These are phyloP conservation scores for Lutraria lutraria DNA, from an alignment of 2,888 invertebrate species.

Conservation along the genomic window DNA sequence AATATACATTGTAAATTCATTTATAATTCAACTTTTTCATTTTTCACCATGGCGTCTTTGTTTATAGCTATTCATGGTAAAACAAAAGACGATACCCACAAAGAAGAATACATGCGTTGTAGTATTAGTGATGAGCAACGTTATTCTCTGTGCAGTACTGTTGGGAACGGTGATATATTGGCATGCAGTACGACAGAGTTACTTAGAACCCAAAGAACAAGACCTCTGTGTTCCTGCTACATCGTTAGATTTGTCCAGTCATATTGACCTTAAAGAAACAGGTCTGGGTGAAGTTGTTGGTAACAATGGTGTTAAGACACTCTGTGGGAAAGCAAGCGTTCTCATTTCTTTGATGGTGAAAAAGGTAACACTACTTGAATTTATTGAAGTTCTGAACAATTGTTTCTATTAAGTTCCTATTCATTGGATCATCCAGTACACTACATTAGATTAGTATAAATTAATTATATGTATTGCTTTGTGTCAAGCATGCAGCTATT, in stretches of 20 bases:
- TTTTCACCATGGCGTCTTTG: neutral
- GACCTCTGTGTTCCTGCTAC: neutral
- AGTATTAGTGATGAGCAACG: neutral
- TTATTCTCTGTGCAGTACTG: neutral
- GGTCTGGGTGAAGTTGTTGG: neutral
- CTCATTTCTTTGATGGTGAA: neutral
- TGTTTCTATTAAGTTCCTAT: too few relatives aligned
- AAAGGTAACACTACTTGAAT: neutral
- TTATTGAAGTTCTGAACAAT: too few relatives aligned
- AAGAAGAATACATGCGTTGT: neutral
- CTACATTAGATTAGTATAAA: too few relatives aligned
- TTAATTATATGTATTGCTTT: too few relatives aligned
- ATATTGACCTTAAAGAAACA: neutral
- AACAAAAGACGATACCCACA: neutral
- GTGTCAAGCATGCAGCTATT: too few relatives aligned
- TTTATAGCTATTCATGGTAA: neutral
- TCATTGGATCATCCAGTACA: too few relatives aligned
- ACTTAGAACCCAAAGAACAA: constrained; percentile 15
- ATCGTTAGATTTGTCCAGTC: neutral
- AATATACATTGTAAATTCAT: too few relatives aligned
- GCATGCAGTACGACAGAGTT: neutral
- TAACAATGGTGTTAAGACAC: neutral
- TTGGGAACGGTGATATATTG: neutral
- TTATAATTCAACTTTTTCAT: neutral
- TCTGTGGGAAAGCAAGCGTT: constrained; percentile 26